Evolutionary conservation across 2,113 vertebrate species (phyloP).

Genomic region (Cynoglossus semilaevis): DNA sequence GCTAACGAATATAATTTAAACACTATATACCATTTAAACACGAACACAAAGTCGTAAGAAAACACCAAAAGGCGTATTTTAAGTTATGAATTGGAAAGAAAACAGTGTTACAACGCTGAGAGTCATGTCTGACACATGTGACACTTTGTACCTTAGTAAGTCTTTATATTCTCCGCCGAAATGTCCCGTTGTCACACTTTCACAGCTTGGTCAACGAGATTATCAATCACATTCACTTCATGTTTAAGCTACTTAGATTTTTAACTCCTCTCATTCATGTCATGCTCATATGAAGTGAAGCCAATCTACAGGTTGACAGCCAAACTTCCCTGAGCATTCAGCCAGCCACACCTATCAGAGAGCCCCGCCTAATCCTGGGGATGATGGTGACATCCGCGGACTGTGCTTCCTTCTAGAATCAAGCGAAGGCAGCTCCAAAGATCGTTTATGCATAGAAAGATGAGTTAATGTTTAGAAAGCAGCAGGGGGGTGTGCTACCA

Average conservation of each 20-base stretch:
- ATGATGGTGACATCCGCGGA: background rate
- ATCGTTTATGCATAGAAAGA: slow-evolving; percentile 14
- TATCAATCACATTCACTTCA: background rate
- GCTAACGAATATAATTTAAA: no score
- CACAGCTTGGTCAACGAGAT: background rate
- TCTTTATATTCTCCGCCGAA: background rate
- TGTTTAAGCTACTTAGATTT: background rate
- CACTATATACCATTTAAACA: no score
- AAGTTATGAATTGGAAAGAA: no score
- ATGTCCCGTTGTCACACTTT: background rate
- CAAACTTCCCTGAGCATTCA: slow-evolving; percentile 3
- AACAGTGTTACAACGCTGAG: background rate
- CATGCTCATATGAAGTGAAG: background rate
- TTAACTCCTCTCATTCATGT: background rate
- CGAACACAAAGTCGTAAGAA: no score
- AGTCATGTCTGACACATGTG: background rate
- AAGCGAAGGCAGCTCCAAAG: slow-evolving; percentile 4
- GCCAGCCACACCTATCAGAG: slow-evolving; percentile 44
- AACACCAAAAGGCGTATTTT: no score
- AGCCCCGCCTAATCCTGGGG: background rate
- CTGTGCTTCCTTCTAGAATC: slow-evolving; percentile 12
- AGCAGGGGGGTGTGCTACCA: background rate
- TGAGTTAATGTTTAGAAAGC: background rate
- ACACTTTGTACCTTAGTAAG: background rate
- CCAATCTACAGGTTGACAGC: background rate